Conservation (phyloP, 1,140 invertebrate species). For the Condylostylus longicornis region DNA sequence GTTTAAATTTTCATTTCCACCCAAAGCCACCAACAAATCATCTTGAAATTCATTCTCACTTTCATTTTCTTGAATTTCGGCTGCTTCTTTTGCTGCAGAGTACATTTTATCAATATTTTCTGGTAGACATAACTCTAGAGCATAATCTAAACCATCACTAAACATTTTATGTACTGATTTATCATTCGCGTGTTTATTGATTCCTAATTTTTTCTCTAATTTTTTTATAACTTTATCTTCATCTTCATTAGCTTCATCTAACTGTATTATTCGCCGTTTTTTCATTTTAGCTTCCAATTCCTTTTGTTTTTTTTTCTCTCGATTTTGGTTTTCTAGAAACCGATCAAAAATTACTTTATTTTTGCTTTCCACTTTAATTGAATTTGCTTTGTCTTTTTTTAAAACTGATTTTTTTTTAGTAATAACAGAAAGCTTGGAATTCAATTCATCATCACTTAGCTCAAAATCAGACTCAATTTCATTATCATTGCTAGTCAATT, state of each 20-base stretch:
- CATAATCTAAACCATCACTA: slow-evolving; percentile 77
- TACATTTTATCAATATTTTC: slow-evolving; percentile 43
- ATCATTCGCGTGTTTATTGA: slow-evolving; percentile 62
- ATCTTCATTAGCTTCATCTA: slow-evolving; percentile 52
- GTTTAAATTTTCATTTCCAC: slow-evolving; percentile 24
- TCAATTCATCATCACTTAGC: slow-evolving; percentile 19
- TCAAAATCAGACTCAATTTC: slow-evolving; percentile 28
- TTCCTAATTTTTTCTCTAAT: slow-evolving; percentile 67
- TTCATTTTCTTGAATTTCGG: slow-evolving; percentile 18
- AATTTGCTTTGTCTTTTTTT: slow-evolving; percentile 8
- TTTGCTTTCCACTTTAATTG: slow-evolving; percentile 9
- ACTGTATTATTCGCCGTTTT: slow-evolving; percentile 43
- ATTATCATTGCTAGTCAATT: slow-evolving; percentile 21
- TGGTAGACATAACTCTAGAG: slow-evolving; percentile 67
- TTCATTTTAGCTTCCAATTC: slow-evolving; percentile 39
- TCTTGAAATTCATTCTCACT: slow-evolving; percentile 14
- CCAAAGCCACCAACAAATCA: slow-evolving; percentile 16
- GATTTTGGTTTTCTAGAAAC: slow-evolving; percentile 21
- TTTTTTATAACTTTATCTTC: slow-evolving; percentile 68
- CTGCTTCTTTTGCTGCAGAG: slow-evolving; percentile 17
- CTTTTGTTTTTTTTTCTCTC: slow-evolving; percentile 32
- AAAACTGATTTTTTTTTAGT: slow-evolving; percentile 7
- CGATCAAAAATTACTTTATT: slow-evolving; percentile 12
- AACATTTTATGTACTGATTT: slow-evolving; percentile 66
- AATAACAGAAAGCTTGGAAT: slow-evolving; percentile 12